A percentile compares a stretch with the other conserved stretches of the same genome.
These are phyloP conservation scores for Turnix velox DNA, from an alignment of 2,113 vertebrate species.

Conservation along the genomic window DNA sequence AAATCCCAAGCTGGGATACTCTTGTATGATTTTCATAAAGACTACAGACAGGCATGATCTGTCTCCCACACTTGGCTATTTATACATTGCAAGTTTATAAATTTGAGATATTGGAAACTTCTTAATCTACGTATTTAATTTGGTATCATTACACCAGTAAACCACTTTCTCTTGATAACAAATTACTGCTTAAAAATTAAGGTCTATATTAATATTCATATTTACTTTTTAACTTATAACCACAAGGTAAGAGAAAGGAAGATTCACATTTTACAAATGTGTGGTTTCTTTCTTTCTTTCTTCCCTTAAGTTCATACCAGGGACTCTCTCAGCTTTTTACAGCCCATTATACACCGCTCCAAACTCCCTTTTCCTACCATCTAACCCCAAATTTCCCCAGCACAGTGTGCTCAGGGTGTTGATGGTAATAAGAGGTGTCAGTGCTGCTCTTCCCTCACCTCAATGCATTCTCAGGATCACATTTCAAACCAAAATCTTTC, in stretches of 20 bases:
- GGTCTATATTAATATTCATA: not conserved
- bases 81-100: not conserved
- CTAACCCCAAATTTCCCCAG: not conserved
- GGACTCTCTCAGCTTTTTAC: not conserved
- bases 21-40: not conserved
- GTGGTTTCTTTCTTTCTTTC: not conserved
- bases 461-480: not conserved
- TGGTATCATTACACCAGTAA: not conserved
- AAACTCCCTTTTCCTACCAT: not conserved
- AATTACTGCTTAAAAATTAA: not conserved
- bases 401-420: not conserved
- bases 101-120: not conserved
- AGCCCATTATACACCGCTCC: not conserved
- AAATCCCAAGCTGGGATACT: conserved; percentile 6
- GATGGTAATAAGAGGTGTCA: not conserved
- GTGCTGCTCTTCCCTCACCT: not conserved
- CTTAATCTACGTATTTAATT: not conserved
- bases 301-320: not conserved
- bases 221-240: not conserved
- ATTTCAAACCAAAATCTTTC: not conserved
- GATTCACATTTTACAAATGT: not conserved
- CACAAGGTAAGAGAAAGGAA: not conserved
- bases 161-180: not conserved
- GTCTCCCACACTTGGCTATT: not conserved
- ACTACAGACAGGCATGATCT: not conserved